phyloP scores from a whole-genome alignment of 2,888 invertebrate genomes.

The Drosophila helvetica region DNA sequence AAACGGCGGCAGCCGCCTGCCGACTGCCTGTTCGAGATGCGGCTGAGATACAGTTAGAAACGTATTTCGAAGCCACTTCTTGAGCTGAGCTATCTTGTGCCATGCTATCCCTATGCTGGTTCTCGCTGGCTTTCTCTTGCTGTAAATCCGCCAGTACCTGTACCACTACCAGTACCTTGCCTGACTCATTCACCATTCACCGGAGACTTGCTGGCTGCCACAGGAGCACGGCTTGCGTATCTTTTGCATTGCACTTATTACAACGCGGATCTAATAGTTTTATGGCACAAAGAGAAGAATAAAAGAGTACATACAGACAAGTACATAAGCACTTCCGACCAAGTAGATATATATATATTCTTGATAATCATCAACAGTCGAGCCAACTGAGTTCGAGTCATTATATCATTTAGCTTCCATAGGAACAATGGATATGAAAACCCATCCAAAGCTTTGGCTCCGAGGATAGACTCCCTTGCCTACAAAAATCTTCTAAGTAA shows the following conservation, averaged over 20 bases:
- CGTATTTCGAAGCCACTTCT: conserved; percentile 40
- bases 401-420: background rate
- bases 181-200: background rate
- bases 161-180: background rate
- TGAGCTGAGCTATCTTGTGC: conserved; percentile 25
- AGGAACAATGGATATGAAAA: background rate
- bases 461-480: no score
- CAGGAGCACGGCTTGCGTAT: conserved; percentile 28
- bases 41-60: conserved; percentile 43
- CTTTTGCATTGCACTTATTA: background rate
- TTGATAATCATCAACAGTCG: no score
- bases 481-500: no score
- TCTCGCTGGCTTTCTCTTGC: conserved; percentile 28
- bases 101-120: conserved; percentile 1
- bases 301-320: no score
- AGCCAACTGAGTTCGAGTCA: background rate
- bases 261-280: background rate
- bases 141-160: conserved; percentile 36
- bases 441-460: no score
- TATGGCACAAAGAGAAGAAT: background rate
- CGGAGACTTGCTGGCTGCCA: conserved; percentile 37
- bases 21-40: conserved; percentile 30
- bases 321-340: background rate
- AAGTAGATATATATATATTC: background rate
- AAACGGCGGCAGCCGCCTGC: conserved; percentile 12